Percentiles rank a stretch among this genome's conserved stretches.
Conservation (phyloP, 2,797 vertebrate species). For the Peromyscus melanophrys region DNA sequence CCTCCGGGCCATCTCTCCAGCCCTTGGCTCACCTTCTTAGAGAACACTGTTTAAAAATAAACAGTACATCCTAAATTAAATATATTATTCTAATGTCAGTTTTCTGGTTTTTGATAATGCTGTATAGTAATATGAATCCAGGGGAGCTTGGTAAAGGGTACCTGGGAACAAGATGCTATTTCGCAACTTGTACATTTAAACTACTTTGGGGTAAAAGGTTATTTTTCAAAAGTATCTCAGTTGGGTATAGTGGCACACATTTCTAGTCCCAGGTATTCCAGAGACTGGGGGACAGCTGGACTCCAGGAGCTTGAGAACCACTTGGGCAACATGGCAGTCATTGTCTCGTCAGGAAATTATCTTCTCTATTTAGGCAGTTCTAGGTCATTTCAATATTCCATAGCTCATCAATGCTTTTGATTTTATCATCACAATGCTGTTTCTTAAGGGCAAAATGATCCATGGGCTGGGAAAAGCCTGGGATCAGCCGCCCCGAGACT, state of each 20-base stretch:
- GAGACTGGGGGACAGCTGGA: background rate
- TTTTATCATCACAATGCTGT: conserved; percentile 25
- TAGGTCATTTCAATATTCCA: background rate
- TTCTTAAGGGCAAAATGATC: background rate
- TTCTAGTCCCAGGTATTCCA: background rate
- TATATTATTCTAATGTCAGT: background rate
- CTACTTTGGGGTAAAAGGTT: background rate
- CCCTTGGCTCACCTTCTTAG: background rate
- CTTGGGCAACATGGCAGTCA: background rate
- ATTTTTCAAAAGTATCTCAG: background rate
- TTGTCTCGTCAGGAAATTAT: background rate
- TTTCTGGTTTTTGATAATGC: conserved; percentile 47
- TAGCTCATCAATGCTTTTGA: background rate
- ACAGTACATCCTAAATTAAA: background rate
- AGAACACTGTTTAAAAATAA: conserved; percentile 55
- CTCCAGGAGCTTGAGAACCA: background rate
- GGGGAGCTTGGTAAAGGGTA: background rate
- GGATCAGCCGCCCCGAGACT: background rate
- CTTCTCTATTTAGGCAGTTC: conserved; percentile 18
- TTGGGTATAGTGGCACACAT: background rate
- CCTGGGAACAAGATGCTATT: background rate
- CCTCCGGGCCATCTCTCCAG: background rate
- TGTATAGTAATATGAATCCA: background rate
- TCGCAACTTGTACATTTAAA: conserved; percentile 11
- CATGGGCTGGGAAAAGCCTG: background rate